Percentiles rank a stretch among this genome's conserved stretches.
Conservation (phyloP, 2,888 invertebrate genomes). For the Rutpela maculata region DNA sequence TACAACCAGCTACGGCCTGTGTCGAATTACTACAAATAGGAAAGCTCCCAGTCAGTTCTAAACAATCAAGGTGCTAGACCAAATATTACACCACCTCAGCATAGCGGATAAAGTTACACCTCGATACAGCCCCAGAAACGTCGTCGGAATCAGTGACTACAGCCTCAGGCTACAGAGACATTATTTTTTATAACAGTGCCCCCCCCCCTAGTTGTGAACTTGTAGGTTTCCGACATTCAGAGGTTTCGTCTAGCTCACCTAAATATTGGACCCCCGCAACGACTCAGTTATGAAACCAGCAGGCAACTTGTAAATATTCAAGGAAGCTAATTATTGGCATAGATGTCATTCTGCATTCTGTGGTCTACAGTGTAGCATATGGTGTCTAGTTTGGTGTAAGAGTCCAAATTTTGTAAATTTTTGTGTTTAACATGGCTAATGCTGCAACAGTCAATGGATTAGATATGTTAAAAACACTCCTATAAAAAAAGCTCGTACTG, state of each 20-base stretch:
- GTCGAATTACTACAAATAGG: constrained; percentile 91
- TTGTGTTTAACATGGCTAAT: constrained; percentile 14
- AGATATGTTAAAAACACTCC: constrained; percentile 67
- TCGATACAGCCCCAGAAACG: constrained; percentile 74
- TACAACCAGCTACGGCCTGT: constrained; percentile 80
- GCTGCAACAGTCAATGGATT: constrained; percentile 61
- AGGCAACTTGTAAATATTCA: too few species aligned
- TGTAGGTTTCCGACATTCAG: constrained; percentile 74
- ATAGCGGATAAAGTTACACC: constrained; percentile 69
- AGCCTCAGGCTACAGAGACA: constrained; percentile 69
- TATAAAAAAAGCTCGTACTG: constrained; percentile 74
- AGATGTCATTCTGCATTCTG: too few species aligned
- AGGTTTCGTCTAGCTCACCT: constrained; percentile 76
- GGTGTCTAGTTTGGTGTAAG: too few species aligned
- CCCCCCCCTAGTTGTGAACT: constrained; percentile 73
- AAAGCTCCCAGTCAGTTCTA: constrained; percentile 82
- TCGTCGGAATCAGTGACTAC: constrained; percentile 72
- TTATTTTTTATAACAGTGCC: constrained; percentile 70
- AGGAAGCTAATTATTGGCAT: too few species aligned
- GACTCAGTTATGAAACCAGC: too few species aligned
- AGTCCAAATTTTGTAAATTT: too few species aligned
- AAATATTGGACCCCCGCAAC: constrained; percentile 76
- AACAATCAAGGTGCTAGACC: constrained; percentile 62
- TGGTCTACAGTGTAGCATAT: too few species aligned
- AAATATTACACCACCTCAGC: constrained; percentile 63